A percentile compares a stretch with the other conserved stretches of the same genome.
Conservation (phyloP, 2,113 vertebrate species). For the Arothron firmamentum region DNA sequence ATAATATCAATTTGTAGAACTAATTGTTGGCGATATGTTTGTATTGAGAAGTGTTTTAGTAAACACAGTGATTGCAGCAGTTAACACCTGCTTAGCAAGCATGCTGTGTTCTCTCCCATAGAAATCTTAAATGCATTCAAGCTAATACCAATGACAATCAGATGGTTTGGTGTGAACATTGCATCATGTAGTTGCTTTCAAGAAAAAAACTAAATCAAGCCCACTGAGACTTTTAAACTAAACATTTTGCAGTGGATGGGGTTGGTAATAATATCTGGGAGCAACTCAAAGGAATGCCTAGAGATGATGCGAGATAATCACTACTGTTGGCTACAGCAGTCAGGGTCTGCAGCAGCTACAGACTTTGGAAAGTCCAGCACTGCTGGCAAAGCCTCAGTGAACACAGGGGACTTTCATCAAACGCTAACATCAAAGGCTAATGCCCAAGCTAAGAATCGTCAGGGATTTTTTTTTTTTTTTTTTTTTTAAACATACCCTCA, state of each 20-base stretch:
- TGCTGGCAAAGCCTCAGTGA: conserved; percentile 38
- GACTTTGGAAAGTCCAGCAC: conserved; percentile 31
- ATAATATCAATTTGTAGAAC: conserved; percentile 17
- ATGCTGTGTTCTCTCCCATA: conserved; percentile 28
- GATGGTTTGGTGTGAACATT: conserved; percentile 8
- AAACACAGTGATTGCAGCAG: conserved; percentile 28
- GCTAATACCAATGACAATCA: conserved; percentile 26
- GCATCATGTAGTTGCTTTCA: conserved; percentile 20
- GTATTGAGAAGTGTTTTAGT: conserved; percentile 21
- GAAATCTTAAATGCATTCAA: conserved; percentile 23
- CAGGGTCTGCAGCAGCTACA: conserved; percentile 26
- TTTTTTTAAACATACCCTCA: conserved; percentile 23
- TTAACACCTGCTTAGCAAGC: conserved; percentile 9
- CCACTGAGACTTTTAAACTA: too few species aligned
- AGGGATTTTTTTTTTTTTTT: conserved; percentile 6
- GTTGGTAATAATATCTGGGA: conserved; percentile 44
- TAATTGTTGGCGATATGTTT: conserved; percentile 28
- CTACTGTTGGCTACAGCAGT: not conserved
- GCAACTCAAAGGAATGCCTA: conserved; percentile 40
- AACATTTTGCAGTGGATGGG: conserved; percentile 17
- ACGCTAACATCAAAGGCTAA: conserved; percentile 57
- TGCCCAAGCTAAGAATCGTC: conserved; percentile 31
- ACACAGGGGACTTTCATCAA: conserved; percentile 55
- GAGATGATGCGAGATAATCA: conserved; percentile 49
- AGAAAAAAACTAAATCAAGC: too few species aligned